Conservation (phyloP, 2,888 invertebrate species). For the Mylabris sibirica region DNA sequence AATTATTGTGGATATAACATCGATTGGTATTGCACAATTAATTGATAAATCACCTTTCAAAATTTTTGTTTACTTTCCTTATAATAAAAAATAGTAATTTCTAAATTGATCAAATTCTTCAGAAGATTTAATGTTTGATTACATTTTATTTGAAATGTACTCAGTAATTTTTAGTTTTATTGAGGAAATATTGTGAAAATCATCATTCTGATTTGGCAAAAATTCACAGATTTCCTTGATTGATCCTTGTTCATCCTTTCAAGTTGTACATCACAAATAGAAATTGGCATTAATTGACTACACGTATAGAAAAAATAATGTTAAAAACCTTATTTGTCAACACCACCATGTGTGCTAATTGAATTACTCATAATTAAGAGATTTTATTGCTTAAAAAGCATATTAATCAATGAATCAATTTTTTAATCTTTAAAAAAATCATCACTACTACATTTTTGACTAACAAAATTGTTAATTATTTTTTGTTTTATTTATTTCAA, state of each 20-base stretch:
- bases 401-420: too few relatives aligned
- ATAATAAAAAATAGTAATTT: not conserved
- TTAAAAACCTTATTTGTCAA: not conserved
- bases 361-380: not conserved
- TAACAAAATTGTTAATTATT: not conserved
- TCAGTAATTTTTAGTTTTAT: too few relatives aligned
- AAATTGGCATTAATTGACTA: not conserved
- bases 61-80: not conserved
- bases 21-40: not conserved
- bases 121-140: not conserved
- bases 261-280: not conserved
- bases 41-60: not conserved
- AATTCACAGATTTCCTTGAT: not conserved
- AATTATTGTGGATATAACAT: not conserved
- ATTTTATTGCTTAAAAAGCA: not conserved
- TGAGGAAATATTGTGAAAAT: too few relatives aligned
- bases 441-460: not conserved
- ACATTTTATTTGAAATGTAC: not conserved
- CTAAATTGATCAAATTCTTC: not conserved
- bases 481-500: not conserved
- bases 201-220: not conserved
- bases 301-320: not conserved
- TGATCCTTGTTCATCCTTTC: not conserved
- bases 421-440: not conserved
- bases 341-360: not conserved